These are phyloP conservation scores for Phyto melanocephala DNA, from an alignment of 2,888 invertebrate genomes.

Conservation along the genomic window DNA sequence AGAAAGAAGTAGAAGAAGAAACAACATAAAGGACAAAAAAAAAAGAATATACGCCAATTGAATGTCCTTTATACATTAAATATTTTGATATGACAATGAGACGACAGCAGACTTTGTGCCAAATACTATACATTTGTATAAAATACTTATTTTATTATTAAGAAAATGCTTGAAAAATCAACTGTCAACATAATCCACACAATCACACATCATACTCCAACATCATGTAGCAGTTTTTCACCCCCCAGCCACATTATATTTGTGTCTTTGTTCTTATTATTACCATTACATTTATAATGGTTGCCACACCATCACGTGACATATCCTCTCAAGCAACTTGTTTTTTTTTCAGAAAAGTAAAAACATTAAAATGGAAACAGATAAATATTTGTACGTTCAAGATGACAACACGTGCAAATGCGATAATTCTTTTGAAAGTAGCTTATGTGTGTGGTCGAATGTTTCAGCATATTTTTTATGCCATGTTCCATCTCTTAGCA, in stretches of 20 bases:
- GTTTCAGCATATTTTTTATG: neutral
- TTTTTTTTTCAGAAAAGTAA: neutral
- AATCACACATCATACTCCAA: neutral
- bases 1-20: no score
- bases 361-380: neutral
- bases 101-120: slow-evolving; percentile 54
- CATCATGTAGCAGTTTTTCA: neutral
- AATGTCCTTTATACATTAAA: slow-evolving; percentile 62
- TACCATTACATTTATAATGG: slow-evolving; percentile 61
- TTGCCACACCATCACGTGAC: slow-evolving; percentile 59
- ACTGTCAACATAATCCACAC: slow-evolving; percentile 38
- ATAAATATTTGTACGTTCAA: slow-evolving; percentile 44
- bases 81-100: slow-evolving; percentile 63
- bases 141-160: slow-evolving; percentile 60
- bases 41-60: slow-evolving; percentile 54
- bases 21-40: neutral
- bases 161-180: slow-evolving; percentile 52
- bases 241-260: slow-evolving; percentile 21
- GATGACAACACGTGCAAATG: slow-evolving; percentile 63
- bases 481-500: neutral
- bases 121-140: slow-evolving; percentile 11
- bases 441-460: slow-evolving; percentile 50
- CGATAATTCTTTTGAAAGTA: slow-evolving; percentile 59
- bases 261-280: slow-evolving; percentile 40
- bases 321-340: slow-evolving; percentile 42